Evolutionary conservation across 2,888 invertebrate species (phyloP).

Genomic region (Dryadula phaetusa): DNA sequence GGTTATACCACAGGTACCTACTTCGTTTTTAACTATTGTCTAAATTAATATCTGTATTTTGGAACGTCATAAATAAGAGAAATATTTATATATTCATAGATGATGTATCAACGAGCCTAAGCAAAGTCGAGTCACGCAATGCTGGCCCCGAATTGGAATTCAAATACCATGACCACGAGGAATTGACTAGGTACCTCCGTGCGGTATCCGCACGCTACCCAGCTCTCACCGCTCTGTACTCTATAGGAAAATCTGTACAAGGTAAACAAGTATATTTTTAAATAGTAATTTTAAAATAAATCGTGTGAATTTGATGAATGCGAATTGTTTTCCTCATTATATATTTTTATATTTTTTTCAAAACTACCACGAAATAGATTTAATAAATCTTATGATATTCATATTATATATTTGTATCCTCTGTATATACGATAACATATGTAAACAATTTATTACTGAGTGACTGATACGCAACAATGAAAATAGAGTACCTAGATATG

Average conservation of each 20-base stretch:
- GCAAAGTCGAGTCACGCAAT: conserved; percentile 69
- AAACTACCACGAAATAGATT: neutral
- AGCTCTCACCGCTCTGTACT: conserved; percentile 94
- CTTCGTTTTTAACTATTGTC: neutral
- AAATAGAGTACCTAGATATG: too few species aligned
- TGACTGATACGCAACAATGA: too few species aligned
- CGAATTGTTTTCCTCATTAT: neutral
- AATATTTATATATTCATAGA: conserved; percentile 41
- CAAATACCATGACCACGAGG: conserved; percentile 94
- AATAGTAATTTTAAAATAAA: conserved; percentile 1
- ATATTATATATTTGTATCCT: too few species aligned
- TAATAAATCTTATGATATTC: neutral
- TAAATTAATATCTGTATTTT: too few species aligned
- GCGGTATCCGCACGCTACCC: conserved; percentile 92
- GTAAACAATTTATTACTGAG: too few species aligned
- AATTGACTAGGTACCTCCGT: conserved; percentile 92
- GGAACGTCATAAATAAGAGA: neutral
- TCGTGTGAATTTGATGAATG: neutral
- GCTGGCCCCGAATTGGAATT: conserved; percentile 86
- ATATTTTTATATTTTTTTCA: neutral
- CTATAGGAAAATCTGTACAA: conserved; percentile 96
- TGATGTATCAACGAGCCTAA: conserved; percentile 63
- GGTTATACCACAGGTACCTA: conserved; percentile 57
- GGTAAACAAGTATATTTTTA: conserved; percentile 78
- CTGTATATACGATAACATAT: too few species aligned